A percentile compares a stretch with the other conserved stretches of the same genome.
Conservation (phyloP, 2,797 vertebrate genomes). For the Peromyscus attwateri region DNA sequence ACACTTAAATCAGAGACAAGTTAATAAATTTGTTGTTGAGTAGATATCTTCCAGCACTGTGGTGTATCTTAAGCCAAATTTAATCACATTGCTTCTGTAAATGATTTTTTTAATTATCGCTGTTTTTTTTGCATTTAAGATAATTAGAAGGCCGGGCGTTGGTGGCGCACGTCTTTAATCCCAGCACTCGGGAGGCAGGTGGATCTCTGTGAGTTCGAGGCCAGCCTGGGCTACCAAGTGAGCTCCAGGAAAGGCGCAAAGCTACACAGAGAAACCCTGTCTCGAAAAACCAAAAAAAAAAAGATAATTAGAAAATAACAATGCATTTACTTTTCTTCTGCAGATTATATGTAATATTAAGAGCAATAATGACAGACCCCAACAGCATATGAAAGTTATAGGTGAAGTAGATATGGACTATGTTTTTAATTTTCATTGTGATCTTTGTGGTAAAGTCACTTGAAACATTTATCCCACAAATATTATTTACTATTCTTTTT, state of each 20-base stretch:
- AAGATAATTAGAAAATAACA: not conserved
- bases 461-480: not conserved
- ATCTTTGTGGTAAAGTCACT: not conserved
- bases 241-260: no score
- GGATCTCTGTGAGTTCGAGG: no score
- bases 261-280: no score
- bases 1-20: not conserved
- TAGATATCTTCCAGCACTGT: not conserved
- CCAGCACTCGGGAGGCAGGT: no score
- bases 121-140: not conserved
- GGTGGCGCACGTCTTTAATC: no score
- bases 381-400: conserved; percentile 10
- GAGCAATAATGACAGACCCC: not conserved
- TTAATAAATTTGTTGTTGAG: not conserved
- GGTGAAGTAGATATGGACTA: not conserved
- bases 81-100: conserved; percentile 1
- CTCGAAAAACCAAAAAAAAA: no score
- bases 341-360: not conserved
- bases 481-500: not conserved
- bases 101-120: not conserved
- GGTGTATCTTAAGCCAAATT: not conserved
- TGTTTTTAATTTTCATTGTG: not conserved
- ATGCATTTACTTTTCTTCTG: not conserved
- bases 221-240: no score
- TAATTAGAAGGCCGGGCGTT: no score